Base-by-base conservation (phyloP, 2,797 vertebrate genomes). In the Urocyon cinereoargenteus region DNA sequence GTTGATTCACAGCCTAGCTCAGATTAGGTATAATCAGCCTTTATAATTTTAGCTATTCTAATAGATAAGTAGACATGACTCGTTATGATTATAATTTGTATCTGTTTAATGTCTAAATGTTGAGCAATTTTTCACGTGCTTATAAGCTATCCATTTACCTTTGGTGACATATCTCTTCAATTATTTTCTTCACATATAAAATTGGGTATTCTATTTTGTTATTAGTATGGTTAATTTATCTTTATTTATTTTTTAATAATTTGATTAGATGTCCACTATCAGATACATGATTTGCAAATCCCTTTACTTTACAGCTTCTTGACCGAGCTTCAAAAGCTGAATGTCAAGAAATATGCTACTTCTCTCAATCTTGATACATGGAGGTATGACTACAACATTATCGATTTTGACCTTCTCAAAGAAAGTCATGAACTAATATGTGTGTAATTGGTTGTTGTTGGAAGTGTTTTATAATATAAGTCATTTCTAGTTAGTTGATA, bases 391-490 rank as follows among this genome's bases (percentile, higher is more conserved):
- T 81, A 62, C 21, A 59, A 40, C 1, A 78, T 78, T 64, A 87
- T 75, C 16, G n/a, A 26, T 22, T 8, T 83, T 92, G 49, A 72
- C 2, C 3, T 34, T 78, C 14, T 61, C 28, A 18, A 53, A 77
- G 28, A 75, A 95, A 21, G 3, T 66, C 16, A 82, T n/a, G 55
- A 11, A 59, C 81, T 55, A 59, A 68, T 31, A 1, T 51, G 2
- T 2, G 0, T 0, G 8, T 51, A 36, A 24, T 64, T 6, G 70
- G 51, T 6, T 62, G 1, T 53, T 86, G 13, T 34, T 5, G 36
- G 24, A 7, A 86, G 4, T 31, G 4, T 66, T 92, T 21, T 86
- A 66, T 62, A 36, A 16, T 51, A 90, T 51, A 31, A 64, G 4
- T 34, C 64, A 31, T 34, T 75, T 86, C 6, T 45, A 40, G 28